Evolutionary conservation across 2,888 invertebrate species (phyloP), one percentile per base, ranked within the genome.

Genomic region (Rhagium mordax): DNA sequence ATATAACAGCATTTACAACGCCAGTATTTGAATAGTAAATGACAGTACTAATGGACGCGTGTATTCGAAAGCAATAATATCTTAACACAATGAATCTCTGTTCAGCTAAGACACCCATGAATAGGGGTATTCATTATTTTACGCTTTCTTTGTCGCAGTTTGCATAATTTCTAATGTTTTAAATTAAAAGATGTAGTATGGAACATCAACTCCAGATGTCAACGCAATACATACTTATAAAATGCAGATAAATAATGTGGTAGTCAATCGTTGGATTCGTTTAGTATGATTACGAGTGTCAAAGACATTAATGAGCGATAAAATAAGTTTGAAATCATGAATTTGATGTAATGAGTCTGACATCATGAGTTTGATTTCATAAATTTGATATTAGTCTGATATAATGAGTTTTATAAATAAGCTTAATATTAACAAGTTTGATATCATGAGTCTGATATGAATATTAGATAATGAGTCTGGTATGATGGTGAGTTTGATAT

Each of bases 1-100:
- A 8, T 8, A 27, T 59, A 59, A 59, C 27, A 49, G 16, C 49
- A 49, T 20, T 47, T 5, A 47, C 55, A 57, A 59, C 59, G 59
- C 15, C 33, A 33, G n/a, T 18, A 59, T 27, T 59, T 59, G 59
- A 59, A 59, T 59, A 59, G 33, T 29, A 59, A 59, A 33, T 59
- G 59, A 59, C 59, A 59, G 18, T 33, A 13, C 33, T 59, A 59
- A 59, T 59, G 59, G 59, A 59, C 33, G 41, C n/a, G 33, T 18
- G 33, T 33, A 27, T 59, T 59, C 33, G 16, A 59, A 59, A 59
- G 59, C 29, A 33, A 33, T 33, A 29, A 29, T 33, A 16, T 29
- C 59, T 59, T 29, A 59, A 29, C 59, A 59, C 33, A 15, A 33
- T 33, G 59, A 59, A 59, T 59, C 59, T 59, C 29, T 59, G 59